Conservation (phyloP, 1,140 invertebrate species). For the Adoxophyes honmai region DNA sequence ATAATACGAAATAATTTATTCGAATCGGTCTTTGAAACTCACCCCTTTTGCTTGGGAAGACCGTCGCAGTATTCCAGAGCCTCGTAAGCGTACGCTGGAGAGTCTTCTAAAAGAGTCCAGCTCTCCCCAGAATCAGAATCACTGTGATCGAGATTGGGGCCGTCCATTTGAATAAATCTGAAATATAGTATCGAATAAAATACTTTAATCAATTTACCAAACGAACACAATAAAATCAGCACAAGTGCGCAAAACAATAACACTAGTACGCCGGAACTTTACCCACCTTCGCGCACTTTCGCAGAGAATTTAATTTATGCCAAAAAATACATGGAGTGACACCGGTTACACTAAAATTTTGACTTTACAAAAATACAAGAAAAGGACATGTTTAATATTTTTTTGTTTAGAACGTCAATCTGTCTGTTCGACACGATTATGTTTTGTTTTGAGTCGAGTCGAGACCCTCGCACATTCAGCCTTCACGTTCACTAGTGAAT, state of each 20-base stretch:
- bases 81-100: slow-evolving; percentile 36
- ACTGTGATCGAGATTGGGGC: slow-evolving; percentile 50
- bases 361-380: slow-evolving; percentile 28
- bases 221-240: not conserved
- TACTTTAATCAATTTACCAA: not conserved
- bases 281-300: slow-evolving; percentile 29
- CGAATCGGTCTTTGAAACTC: slow-evolving; percentile 9
- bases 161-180: slow-evolving; percentile 49
- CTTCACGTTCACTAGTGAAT: slow-evolving; percentile 1
- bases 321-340: slow-evolving; percentile 21
- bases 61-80: slow-evolving; percentile 35
- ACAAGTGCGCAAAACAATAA: slow-evolving; percentile 15
- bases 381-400: slow-evolving; percentile 40
- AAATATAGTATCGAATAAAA: not conserved
- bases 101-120: slow-evolving; percentile 58
- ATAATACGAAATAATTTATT: too few relatives aligned
- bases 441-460: slow-evolving; percentile 37
- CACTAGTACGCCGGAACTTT: slow-evolving; percentile 22
- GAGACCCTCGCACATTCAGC: slow-evolving; percentile 7
- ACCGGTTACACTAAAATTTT: slow-evolving; percentile 44
- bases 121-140: slow-evolving; percentile 69
- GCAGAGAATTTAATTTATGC: slow-evolving; percentile 26
- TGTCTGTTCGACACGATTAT: slow-evolving; percentile 29
- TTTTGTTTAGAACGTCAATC: slow-evolving; percentile 33
- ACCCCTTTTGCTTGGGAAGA: slow-evolving; percentile 6